Evolutionary conservation across 2,797 vertebrate genomes (phyloP), one percentile per base, ranked within the genome.

Genomic region (Erithacus rubecula): DNA sequence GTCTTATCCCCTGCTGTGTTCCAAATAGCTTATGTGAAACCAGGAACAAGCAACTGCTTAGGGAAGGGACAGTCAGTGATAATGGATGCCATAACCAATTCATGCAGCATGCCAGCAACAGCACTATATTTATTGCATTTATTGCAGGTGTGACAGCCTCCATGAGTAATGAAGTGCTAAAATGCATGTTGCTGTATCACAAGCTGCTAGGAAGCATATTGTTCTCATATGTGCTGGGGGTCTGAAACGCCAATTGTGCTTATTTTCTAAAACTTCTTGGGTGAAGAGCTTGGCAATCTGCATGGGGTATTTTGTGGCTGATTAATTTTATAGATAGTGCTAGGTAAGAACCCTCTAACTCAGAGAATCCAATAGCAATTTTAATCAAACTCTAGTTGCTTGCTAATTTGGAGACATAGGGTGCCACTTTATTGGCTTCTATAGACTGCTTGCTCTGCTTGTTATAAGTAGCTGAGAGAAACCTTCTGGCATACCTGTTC

Each of bases 361-460:
- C 56, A n/a, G 34, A 56, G 46, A 89, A 92, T 93, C 85, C 84
- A 96, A 43, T 74, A 91, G 49, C 34, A 63, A 76, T 91, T 95
- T 94, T 87, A 95, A 94, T 83, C 71, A 92, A 94, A 92, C 53
- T 77, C 64, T 85, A 77, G 60, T 70, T 93, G 34, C 64, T 85
- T 85, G 41, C 29, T 91, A 44, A 67, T 93, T 77, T 77, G 49
- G 68, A 92, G 64, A 90, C 71, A 47, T 2, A n/a, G 89, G 87
- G 65, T 89, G 71, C 71, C 84, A 26, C 37, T 85, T 82, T 39
- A 80, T 53, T 70, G 37, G 67, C 67, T 92, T 74, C 37, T 74
- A 17, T 24, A 91, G 36, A 43, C 36, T 52, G 44, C 34, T 76
- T 74, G 29, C 27, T 85, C 15, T 82, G 44, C 23, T 7, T 62